These are phyloP conservation scores for Mechanitis mazaeus DNA, from an alignment of 2,888 invertebrate genomes.

Conservation along the genomic window DNA sequence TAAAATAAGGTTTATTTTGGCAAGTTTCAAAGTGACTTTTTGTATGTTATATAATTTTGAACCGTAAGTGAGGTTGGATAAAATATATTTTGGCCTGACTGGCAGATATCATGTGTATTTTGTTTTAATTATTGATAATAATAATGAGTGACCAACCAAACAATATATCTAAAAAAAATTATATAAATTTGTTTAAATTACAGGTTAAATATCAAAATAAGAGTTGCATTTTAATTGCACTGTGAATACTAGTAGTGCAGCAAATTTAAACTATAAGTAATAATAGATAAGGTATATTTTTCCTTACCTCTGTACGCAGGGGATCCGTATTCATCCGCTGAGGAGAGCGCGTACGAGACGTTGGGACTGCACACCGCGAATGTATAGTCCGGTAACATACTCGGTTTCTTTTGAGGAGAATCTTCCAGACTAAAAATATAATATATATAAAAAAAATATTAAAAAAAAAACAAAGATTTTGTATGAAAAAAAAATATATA, in stretches of 20 bases:
- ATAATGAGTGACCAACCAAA: too few species aligned
- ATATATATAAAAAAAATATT: neutral
- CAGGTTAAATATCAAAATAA: too few species aligned
- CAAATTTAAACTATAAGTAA: neutral
- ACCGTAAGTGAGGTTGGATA: too few species aligned
- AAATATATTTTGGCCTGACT: too few species aligned
- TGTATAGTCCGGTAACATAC: conserved; percentile 53
- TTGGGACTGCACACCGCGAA: conserved; percentile 65
- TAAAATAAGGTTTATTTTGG: too few species aligned
- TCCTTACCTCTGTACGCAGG: conserved; percentile 64
- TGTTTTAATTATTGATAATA: too few species aligned
- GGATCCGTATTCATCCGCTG: conserved; percentile 70
- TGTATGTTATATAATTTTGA: too few species aligned
- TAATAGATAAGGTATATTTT: neutral
- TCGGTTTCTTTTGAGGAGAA: conserved; percentile 68
- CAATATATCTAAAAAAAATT: too few species aligned
- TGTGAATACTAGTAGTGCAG: neutral
- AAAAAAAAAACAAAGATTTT: neutral
- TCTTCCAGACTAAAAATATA: conserved; percentile 61
- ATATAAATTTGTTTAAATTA: too few species aligned
- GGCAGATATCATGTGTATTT: too few species aligned
- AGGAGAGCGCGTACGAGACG: conserved; percentile 66
- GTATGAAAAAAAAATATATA: too few species aligned
- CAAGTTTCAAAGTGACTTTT: too few species aligned
- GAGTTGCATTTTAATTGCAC: neutral